Conservation (phyloP, 2,113 vertebrate species). For the Elachura formosa region DNA sequence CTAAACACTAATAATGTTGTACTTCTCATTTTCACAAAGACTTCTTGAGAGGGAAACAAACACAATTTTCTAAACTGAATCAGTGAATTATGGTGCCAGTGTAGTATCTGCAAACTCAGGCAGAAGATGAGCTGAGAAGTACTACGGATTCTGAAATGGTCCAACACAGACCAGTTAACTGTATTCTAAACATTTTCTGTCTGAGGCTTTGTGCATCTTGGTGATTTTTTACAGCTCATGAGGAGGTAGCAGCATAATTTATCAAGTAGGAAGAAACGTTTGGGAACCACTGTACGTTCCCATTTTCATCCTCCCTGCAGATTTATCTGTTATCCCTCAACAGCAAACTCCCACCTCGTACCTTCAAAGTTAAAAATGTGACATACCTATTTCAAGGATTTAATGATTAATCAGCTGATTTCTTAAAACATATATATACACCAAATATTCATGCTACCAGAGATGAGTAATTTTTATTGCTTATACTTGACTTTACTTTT, state of each 20-base stretch:
- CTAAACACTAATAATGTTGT: neutral
- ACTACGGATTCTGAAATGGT: neutral
- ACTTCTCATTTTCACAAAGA: slow-evolving; percentile 11
- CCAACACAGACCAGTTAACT: neutral
- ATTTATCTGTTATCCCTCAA: neutral
- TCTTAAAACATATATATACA: neutral
- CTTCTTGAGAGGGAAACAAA: neutral
- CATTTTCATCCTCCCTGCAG: neutral
- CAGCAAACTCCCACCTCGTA: accelerated
- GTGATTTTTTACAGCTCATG: neutral
- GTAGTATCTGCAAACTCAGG: neutral
- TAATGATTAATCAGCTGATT: neutral
- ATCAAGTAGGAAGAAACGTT: neutral
- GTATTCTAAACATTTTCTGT: neutral
- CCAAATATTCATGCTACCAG: neutral
- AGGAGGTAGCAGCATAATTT: neutral
- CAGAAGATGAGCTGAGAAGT: neutral
- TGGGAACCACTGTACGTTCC: neutral
- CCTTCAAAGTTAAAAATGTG: neutral
- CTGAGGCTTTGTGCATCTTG: neutral
- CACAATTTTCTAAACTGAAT: neutral
- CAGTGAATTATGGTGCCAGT: neutral
- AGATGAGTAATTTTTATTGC: neutral
- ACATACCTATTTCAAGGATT: neutral
- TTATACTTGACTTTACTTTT: neutral